Base-by-base conservation (phyloP, 2,113 vertebrate species). In the Cinclus mexicanus region DNA sequence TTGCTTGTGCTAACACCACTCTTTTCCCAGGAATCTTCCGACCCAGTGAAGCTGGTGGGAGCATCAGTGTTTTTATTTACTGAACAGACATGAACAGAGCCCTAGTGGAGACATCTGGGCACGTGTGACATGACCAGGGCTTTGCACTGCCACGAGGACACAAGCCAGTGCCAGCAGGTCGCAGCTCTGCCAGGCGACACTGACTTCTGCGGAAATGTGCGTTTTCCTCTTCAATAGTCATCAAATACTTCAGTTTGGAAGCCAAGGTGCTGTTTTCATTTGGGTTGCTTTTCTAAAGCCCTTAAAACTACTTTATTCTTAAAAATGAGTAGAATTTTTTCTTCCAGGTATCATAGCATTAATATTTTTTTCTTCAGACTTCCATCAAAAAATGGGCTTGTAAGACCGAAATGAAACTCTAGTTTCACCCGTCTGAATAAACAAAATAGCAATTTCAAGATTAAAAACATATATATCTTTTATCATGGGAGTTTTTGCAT, bases 141-240 rank as follows among this genome's bases (percentile, higher is more conserved):
- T 83, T 74, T 81, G 80, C 46, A 31, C 9, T 41, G 72, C 70
- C 63, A 46, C 0, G 2, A 72, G 25, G 42, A 47, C 33, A 63
- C 37, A 10, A 41, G 59, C 3, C 53, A 71, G 41, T 0, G 0
- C 14, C 55, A 64, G 77, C 37, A 50, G 41, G 50, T 3, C 4
- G 1, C 41, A 19, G 28, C 25, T 59, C 61, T 72, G 31, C 41
- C 2, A 1, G 26, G 33, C 1, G 0, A 57, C 76, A 16, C 7
- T 4, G 18, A 15, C 49, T 87, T 44, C 59, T 55, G 12, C 20
- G 65, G 31, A 52, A 47, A 55, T 9, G 46, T 3, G 2, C 1
- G 9, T 76, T 44, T 79, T 14, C 12, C 25, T 81, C 78, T 50
- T 57, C 22, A 94, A 71, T 4, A 55, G 12, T 10, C 44, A 68